phyloP scores from a whole-genome alignment of 2,888 invertebrate genomes.

The Pharmacophagus antenor region DNA sequence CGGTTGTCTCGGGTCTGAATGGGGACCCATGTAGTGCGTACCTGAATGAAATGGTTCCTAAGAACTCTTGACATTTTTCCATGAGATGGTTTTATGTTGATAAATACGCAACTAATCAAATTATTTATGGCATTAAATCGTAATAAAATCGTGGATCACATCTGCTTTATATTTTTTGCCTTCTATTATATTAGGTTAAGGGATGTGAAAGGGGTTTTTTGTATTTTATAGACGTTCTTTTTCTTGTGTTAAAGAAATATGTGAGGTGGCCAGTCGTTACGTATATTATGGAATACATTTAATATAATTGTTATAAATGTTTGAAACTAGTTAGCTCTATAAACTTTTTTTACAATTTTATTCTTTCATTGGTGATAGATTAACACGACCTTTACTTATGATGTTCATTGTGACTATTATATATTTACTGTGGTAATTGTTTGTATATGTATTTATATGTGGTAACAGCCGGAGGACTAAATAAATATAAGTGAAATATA shows the following conservation, averaged over 20 bases:
- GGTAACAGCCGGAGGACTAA: too few species aligned
- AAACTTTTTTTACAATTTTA: too few species aligned
- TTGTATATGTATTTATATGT: not conserved
- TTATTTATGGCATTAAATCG: slow-evolving; percentile 79
- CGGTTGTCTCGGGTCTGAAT: slow-evolving; percentile 63
- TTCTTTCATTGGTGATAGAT: too few species aligned
- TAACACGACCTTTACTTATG: too few species aligned
- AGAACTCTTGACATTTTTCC: slow-evolving; percentile 75
- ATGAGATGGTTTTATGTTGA: slow-evolving; percentile 74
- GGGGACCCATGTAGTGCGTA: slow-evolving; percentile 44
- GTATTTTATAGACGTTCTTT: not conserved
- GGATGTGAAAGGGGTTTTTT: slow-evolving; percentile 37
- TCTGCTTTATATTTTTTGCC: slow-evolving; percentile 48
- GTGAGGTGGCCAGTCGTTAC: not conserved
- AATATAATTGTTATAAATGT: too few species aligned
- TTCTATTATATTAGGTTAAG: slow-evolving; percentile 11
- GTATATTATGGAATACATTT: too few species aligned
- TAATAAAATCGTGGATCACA: slow-evolving; percentile 63
- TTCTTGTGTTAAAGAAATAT: not conserved
- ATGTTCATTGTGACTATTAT: too few species aligned
- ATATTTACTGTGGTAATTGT: not conserved
- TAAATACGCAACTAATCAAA: slow-evolving; percentile 80
- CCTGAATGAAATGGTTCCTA: slow-evolving; percentile 44
- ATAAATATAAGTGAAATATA: slow-evolving; percentile 15
- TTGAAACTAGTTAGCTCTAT: too few species aligned